Percentiles rank a stretch among this genome's conserved stretches.
Evolutionary conservation across 2,888 invertebrate genomes (phyloP).

Genomic region (Torymus tubicola): DNA sequence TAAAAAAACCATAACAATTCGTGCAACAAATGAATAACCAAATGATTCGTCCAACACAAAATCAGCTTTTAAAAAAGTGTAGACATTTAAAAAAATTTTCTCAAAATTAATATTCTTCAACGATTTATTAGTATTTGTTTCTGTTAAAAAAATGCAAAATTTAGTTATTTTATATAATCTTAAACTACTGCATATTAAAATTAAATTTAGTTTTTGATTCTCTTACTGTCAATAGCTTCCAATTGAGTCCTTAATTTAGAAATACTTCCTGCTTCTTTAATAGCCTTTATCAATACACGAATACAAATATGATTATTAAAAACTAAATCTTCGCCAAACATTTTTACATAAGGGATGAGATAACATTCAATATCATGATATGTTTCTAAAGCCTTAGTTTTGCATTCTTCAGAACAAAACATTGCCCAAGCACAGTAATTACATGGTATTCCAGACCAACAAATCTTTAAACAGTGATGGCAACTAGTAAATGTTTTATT

Average conservation of each 20-base stretch:
- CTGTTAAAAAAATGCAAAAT: too few relatives aligned
- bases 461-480: conserved; percentile 82
- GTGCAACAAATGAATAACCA: too few relatives aligned
- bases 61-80: too few relatives aligned
- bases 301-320: background rate
- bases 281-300: background rate
- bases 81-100: too few relatives aligned
- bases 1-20: background rate
- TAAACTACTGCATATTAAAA: too few relatives aligned
- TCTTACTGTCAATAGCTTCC: background rate
- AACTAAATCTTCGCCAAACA: background rate
- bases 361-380: conserved; percentile 88
- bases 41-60: too few relatives aligned
- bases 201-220: too few relatives aligned
- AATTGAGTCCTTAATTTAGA: conserved; percentile 1
- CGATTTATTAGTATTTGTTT: too few relatives aligned
- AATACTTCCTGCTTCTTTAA: background rate
- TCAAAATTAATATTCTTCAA: too few relatives aligned
- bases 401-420: conserved; percentile 84
- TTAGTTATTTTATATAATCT: too few relatives aligned
- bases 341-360: background rate
- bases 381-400: conserved; percentile 79
- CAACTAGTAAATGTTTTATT: conserved; percentile 81
- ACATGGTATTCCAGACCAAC: conserved; percentile 82
- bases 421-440: conserved; percentile 80